Evolutionary conservation across 2,888 invertebrate species (phyloP).

Genomic region (Coelopa pilipes): DNA sequence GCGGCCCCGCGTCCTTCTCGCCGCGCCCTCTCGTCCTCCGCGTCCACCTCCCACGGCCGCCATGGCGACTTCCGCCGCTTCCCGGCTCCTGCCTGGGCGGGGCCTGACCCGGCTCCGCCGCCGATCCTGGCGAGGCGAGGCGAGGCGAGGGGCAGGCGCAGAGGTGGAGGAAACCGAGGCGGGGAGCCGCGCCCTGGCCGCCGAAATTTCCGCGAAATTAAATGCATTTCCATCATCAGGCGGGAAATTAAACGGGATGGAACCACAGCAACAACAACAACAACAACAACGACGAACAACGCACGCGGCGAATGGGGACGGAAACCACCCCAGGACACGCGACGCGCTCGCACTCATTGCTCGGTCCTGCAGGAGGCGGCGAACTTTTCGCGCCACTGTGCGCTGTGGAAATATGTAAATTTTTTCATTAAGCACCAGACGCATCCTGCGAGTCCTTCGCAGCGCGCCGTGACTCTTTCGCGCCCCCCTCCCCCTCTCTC

Average conservation of each 20-base stretch:
- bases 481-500: background rate
- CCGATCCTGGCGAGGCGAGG: too few relatives aligned
- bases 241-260: background rate
- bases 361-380: background rate
- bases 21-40: too few relatives aligned
- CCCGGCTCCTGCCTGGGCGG: too few relatives aligned
- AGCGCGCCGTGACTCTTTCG: background rate
- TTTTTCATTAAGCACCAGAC: conserved; percentile 35
- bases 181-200: too few relatives aligned
- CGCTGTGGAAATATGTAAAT: conserved; percentile 8
- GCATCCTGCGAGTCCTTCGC: conserved; percentile 12
- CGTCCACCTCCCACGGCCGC: too few relatives aligned
- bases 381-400: background rate
- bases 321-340: conserved; percentile 19
- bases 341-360: background rate
- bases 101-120: too few relatives aligned
- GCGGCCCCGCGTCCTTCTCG: too few relatives aligned
- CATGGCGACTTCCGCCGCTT: too few relatives aligned
- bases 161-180: too few relatives aligned
- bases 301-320: conserved; percentile 1
- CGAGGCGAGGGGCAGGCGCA: too few relatives aligned
- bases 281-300: conserved; percentile 5
- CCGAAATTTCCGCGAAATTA: conserved; percentile 15
- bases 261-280: background rate
- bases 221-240: conserved; percentile 17